Evolutionary conservation across 2,797 vertebrate species (phyloP).

Genomic region (Falco berigora): DNA sequence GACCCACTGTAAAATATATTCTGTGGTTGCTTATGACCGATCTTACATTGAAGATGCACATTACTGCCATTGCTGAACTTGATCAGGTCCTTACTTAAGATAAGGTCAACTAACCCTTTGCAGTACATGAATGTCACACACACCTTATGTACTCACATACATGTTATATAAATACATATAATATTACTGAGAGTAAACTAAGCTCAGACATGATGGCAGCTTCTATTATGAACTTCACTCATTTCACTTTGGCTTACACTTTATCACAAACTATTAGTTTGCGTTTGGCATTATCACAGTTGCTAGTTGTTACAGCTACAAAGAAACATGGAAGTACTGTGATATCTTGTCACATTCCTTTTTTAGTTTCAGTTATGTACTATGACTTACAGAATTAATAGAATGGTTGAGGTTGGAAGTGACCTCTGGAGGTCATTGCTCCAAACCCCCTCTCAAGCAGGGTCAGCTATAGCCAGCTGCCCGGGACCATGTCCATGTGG

Average conservation of each 20-base stretch:
- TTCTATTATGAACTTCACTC: not conserved
- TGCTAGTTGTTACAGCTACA: not conserved
- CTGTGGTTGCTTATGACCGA: not conserved
- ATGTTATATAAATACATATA: not conserved
- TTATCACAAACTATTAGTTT: not conserved
- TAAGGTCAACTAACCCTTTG: not conserved
- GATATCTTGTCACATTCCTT: not conserved
- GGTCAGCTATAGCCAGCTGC: not conserved
- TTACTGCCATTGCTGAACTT: not conserved
- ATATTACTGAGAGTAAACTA: not conserved
- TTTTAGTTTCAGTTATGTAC: not conserved
- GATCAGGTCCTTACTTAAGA: not conserved
- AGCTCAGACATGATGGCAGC: not conserved
- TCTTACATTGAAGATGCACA: not conserved
- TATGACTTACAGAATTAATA: not conserved
- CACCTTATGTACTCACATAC: accelerated
- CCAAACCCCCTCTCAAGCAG: not conserved
- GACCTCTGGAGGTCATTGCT: not conserved
- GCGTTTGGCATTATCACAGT: not conserved
- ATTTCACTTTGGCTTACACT: not conserved
- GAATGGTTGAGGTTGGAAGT: not conserved
- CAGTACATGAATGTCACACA: not conserved
- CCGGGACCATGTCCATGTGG: accelerated
- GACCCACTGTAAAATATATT: not conserved
- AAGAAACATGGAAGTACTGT: not conserved